Conservation (phyloP, 1,140 invertebrate genomes). For the Macrotrachela quadricornifera region DNA sequence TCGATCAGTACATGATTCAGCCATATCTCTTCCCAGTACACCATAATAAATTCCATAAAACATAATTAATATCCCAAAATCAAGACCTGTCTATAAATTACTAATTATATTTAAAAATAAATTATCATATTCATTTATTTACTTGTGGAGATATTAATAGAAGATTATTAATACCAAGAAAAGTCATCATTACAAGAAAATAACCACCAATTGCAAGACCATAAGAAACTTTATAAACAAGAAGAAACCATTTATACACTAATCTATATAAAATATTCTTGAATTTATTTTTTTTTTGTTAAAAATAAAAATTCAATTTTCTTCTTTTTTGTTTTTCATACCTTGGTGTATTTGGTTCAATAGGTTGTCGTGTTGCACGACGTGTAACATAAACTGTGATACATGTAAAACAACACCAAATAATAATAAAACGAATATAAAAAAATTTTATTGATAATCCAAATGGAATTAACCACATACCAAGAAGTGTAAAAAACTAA, state of each 20-base stretch:
- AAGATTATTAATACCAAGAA: constrained; percentile 72
- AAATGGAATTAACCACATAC: constrained; percentile 86
- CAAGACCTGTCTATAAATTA: constrained; percentile 66
- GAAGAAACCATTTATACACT: constrained; percentile 98
- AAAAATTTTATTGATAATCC: constrained; percentile 54
- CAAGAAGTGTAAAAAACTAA: constrained; percentile 49
- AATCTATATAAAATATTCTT: too few species aligned
- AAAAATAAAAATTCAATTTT: too few species aligned
- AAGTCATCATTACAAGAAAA: constrained; percentile 64
- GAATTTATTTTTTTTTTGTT: too few species aligned
- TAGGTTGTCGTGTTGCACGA: constrained; percentile 61
- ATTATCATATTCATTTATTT: too few species aligned
- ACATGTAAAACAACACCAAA: constrained; percentile 70
- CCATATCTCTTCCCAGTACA: constrained; percentile 79
- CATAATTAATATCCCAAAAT: constrained; percentile 60
- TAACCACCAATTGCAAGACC: constrained; percentile 78
- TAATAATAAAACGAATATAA: constrained; percentile 74
- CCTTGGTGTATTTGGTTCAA: constrained; percentile 58
- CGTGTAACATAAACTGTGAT: constrained; percentile 62
- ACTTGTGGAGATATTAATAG: constrained; percentile 39
- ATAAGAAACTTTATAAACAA: constrained; percentile 85
- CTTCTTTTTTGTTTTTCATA: too few species aligned
- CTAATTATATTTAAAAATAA: too few species aligned
- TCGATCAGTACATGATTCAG: constrained; percentile 87
- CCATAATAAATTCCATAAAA: constrained; percentile 98